phyloP scores from a whole-genome alignment of 1,140 invertebrate genomes.

The Ceratoteleas bidentatus region DNA sequence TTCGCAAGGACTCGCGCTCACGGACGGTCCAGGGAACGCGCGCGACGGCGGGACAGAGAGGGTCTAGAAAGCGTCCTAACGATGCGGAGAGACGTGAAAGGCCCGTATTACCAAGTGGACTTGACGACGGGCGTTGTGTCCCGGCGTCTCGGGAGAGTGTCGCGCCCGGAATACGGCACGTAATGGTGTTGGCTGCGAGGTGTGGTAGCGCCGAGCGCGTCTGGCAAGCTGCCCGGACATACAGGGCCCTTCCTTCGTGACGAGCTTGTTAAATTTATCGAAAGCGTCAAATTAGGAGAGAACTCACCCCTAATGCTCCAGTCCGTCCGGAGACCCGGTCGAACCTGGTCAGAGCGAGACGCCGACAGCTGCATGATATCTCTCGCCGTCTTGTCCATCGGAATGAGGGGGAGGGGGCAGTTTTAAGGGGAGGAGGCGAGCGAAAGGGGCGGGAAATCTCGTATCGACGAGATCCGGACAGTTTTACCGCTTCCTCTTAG shows the following conservation, averaged over 20 bases:
- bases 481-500: not conserved
- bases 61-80: constrained; percentile 73
- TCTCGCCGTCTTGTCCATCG: no score
- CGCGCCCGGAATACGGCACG: constrained; percentile 74
- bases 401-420: no score
- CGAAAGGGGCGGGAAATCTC: no score
- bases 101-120: constrained; percentile 77
- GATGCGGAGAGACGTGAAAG: constrained; percentile 71
- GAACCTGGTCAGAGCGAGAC: not conserved
- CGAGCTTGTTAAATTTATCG: constrained; percentile 81
- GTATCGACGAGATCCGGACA: not conserved
- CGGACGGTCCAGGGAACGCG: constrained; percentile 34
- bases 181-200: constrained; percentile 77
- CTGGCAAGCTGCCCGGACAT: constrained; percentile 79
- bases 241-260: constrained; percentile 75
- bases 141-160: constrained; percentile 71
- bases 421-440: no score
- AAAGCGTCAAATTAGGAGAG: constrained; percentile 80
- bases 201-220: constrained; percentile 72
- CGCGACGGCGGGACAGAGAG: no score
- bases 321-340: constrained; percentile 40
- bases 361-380: no score
- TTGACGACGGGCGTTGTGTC: constrained; percentile 72
- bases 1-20: constrained; percentile 34
- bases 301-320: constrained; percentile 57